Evolutionary conservation across 92 coral and sea anemone species (phyloP), one percentile per base, ranked within the genome.

Genomic region (Zoanthus gigantus): DNA sequence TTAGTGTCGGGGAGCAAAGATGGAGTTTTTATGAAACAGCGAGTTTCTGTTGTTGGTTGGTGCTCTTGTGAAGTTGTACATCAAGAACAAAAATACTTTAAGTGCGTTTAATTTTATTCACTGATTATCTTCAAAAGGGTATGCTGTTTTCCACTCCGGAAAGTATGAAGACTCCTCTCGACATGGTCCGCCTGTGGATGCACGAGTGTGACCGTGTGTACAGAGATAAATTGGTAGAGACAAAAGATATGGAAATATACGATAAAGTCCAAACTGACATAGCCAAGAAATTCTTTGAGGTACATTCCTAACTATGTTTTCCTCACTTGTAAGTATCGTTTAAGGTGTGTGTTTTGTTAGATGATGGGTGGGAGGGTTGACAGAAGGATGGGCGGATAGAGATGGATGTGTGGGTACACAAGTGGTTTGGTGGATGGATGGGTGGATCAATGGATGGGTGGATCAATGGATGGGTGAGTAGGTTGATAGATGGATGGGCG

Each of bases 171-270:
- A 91, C 96, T 0, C 98, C 99, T n/a, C 84, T 97, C 61, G 99
- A 97, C 84, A 74, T 97, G 72, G 99, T 93, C 56, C 96, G 99
- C 15, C 84, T 97, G 74, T 97, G 99, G 99, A 97, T 97, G 99
- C 99, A 97, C 78, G 99, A 97, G 80, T 93, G 99, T 78, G 93
- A 97, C 86, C 94, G 99, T 54, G 99, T 97, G 63, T 97, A 97
- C 92, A 90, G 96, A 42, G 99, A 97, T 88, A 97, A 97, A 71
- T 93, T 97, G 61, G 84, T 97, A 17, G 99, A 97, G 32, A 93
- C 94, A 11, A 94, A 88, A 72, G 99, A 97, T 72, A 95, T 95
- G 93, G 99, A 97, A 76, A 73, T 92, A 77, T 97, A 85, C 60
- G 99, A 97, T 86, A 97, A 96, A 79, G 88, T 97, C 54, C 98